Evolutionary conservation across 53 echinoderm and acorn worm genomes (phyloP).

Genomic region (Glandiceps talaboti): DNA sequence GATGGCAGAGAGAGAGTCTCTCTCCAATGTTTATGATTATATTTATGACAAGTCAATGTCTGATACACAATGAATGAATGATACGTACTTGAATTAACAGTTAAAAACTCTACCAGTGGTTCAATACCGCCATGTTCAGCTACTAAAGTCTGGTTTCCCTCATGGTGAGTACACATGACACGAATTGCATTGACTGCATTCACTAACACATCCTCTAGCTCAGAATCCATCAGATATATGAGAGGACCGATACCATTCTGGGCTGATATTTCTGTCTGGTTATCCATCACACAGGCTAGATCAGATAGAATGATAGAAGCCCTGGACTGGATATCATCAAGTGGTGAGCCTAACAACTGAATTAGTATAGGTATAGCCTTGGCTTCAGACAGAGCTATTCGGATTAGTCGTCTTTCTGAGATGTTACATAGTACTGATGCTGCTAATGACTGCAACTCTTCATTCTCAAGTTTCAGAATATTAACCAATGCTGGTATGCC

Average conservation of each 20-base stretch:
- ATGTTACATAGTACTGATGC: slow-evolving; percentile 96
- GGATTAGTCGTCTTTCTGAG: slow-evolving; percentile 33
- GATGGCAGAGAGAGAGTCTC: too few species aligned
- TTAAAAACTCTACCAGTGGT: slow-evolving; percentile 83
- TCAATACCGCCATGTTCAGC: slow-evolving; percentile 59
- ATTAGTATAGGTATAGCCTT: slow-evolving; percentile 67
- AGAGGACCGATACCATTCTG: slow-evolving; percentile 67
- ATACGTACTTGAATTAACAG: slow-evolving; percentile 85
- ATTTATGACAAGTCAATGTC: too few species aligned
- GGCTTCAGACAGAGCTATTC: slow-evolving; percentile 47
- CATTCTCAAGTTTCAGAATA: slow-evolving; percentile 48
- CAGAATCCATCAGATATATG: slow-evolving; percentile 68
- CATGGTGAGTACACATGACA: slow-evolving; percentile 66
- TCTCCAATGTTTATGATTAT: too few species aligned
- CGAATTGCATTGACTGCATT: slow-evolving; percentile 74
- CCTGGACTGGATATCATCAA: slow-evolving; percentile 73
- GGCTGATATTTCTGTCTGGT: slow-evolving; percentile 52
- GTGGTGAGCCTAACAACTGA: slow-evolving; percentile 29
- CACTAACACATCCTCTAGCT: slow-evolving; percentile 91
- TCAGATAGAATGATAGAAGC: slow-evolving; percentile 82
- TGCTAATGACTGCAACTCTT: slow-evolving; percentile 88
- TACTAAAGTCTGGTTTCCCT: slow-evolving; percentile 75
- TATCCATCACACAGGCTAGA: slow-evolving; percentile 37
- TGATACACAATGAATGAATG: too few species aligned
- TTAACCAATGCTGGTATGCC: slow-evolving; percentile 87